Percentiles rank a stretch among this genome's conserved stretches.
phyloP scores from a whole-genome alignment of 2,888 invertebrate species.

The Eledona agricola region DNA sequence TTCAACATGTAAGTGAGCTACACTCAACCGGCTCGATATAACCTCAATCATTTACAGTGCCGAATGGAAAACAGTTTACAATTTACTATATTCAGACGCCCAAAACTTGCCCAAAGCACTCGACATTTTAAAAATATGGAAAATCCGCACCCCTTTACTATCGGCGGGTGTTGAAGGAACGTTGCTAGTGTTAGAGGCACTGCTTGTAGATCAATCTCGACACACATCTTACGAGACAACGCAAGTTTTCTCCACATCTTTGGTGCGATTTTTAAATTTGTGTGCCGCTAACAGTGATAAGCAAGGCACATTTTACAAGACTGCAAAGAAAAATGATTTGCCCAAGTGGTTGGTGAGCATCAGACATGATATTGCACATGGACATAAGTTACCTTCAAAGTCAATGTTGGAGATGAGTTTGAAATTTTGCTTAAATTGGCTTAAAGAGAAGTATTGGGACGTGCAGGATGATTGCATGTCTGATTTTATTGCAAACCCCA shows the following conservation, averaged over 20 bases:
- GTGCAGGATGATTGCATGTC: slow-evolving; percentile 65
- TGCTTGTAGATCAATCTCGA: slow-evolving; percentile 57
- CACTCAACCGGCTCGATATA: slow-evolving; percentile 7
- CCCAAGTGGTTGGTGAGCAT: slow-evolving; percentile 84
- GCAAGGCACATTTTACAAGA: slow-evolving; percentile 63
- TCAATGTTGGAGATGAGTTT: slow-evolving; percentile 71
- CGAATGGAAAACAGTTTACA: slow-evolving; percentile 67
- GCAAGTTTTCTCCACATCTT: slow-evolving; percentile 69
- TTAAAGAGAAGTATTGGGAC: slow-evolving; percentile 74
- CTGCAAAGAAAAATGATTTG: slow-evolving; percentile 72
- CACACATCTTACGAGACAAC: slow-evolving; percentile 65
- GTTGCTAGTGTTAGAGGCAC: slow-evolving; percentile 66
- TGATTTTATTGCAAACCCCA: slow-evolving; percentile 62
- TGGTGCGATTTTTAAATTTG: slow-evolving; percentile 65
- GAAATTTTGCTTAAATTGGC: slow-evolving; percentile 72
- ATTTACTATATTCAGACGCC: slow-evolving; percentile 61
- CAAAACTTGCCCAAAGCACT: slow-evolving; percentile 62
- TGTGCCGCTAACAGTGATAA: slow-evolving; percentile 56
- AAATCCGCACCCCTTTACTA: slow-evolving; percentile 66
- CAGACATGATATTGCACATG: slow-evolving; percentile 81
- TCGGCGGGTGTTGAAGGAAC: slow-evolving; percentile 72
- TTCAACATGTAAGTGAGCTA: slow-evolving; percentile 55
- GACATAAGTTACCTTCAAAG: slow-evolving; percentile 72
- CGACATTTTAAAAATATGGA: slow-evolving; percentile 67
- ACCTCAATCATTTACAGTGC: slow-evolving; percentile 50